Base-by-base conservation (phyloP, 2,888 invertebrate species). In the Tridacna crocea region DNA sequence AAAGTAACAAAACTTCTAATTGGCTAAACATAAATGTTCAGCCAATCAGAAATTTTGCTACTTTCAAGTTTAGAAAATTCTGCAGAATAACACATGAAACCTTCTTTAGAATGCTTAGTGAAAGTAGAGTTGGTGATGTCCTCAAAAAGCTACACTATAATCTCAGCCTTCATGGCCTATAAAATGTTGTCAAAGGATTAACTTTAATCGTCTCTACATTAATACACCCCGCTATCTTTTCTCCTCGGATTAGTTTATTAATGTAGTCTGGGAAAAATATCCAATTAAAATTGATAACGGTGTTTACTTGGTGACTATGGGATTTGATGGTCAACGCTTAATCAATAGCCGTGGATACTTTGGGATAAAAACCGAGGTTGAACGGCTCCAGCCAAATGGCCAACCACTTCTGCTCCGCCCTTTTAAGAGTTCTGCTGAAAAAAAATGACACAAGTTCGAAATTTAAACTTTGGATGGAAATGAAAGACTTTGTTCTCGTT, bases 281-380 rank as follows among this genome's bases (percentile, higher is more conserved):
- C 70, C 79, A 81, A 84, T 84, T 84, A 79, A 65, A 61, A 46
- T 58, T 72, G 84, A 84, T 84, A 84, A 81, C 74, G 46, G 11
- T 84, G 76, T 84, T 81, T 76, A 46, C 68, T 36, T 60, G 72
- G 76, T 24, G 84, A 79, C 81, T 81, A 27, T 61, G 48, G 27
- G 84, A 80, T 75, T 84, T 83, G 77, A 19, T 47, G 80, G 75
- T 66, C 80, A 72, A 60, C 61, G 65, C 58, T 75, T 77, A 80
- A 83, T 82, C 75, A 79, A 82, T 75, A 48, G 11, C 47, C 66
- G 55, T 63, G 70, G 70, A 70, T 70, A 70, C 51, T 24, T 24
- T 70, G 70, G 70, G 70, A 70, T 70, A 72, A 72, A 82, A 47
- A 75, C 77, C 48, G 77, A 80, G 80, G 77, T 68, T 60, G 65